phyloP scores from a whole-genome alignment of 2,797 vertebrate species.

The Karalla daura region DNA sequence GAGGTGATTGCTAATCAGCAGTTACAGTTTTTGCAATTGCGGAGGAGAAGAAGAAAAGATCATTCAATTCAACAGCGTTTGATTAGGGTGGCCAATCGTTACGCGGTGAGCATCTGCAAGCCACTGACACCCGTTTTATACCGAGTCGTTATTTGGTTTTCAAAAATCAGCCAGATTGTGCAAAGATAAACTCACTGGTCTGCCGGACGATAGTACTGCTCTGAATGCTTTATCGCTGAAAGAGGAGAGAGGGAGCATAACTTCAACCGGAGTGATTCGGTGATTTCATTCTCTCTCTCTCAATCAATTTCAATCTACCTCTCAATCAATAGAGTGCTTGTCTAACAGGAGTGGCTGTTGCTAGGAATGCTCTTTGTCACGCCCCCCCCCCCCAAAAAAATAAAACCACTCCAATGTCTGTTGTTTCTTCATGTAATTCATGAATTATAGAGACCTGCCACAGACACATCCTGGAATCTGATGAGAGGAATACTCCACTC shows the following conservation, averaged over 20 bases:
- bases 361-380: conserved; percentile 4
- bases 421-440: conserved; percentile 20
- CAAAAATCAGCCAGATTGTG: neutral
- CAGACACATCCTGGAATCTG: conserved; percentile 10
- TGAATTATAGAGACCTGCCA: conserved; percentile 25
- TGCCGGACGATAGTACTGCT: conserved; percentile 19
- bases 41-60: neutral
- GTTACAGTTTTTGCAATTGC: neutral
- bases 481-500: neutral
- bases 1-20: neutral
- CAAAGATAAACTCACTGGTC: neutral
- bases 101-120: too few relatives aligned
- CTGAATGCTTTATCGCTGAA: conserved; percentile 35
- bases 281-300: conserved; percentile 50
- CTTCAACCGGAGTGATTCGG: conserved; percentile 54
- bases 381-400: too few relatives aligned
- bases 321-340: conserved; percentile 60
- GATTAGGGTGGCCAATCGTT: too few relatives aligned
- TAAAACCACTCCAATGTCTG: conserved; percentile 13
- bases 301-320: conserved; percentile 69
- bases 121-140: too few relatives aligned
- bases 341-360: conserved; percentile 33
- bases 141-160: too few relatives aligned
- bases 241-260: conserved; percentile 14
- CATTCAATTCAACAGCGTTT: neutral